These are phyloP conservation scores for Bhutanitis thaidina DNA, from an alignment of 2,888 invertebrate species.

Conservation along the genomic window DNA sequence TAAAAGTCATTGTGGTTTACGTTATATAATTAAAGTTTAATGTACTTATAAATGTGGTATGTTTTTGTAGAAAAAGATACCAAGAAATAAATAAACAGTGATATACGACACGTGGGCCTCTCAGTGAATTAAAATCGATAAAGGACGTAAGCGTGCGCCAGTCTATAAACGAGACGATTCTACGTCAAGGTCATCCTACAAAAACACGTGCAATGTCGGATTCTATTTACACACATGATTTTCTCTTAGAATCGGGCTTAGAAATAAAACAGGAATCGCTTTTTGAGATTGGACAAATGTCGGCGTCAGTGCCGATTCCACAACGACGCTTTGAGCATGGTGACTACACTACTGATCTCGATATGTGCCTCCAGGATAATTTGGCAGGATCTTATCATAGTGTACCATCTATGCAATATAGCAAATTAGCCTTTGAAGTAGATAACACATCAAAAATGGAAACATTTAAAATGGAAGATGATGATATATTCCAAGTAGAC, in stretches of 20 bases:
- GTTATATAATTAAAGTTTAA: constrained; percentile 64
- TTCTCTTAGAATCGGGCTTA: constrained; percentile 81
- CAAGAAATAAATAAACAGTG: constrained; percentile 51
- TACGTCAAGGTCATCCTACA: constrained; percentile 71
- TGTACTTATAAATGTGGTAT: constrained; percentile 34
- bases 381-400: constrained; percentile 61
- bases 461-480: constrained; percentile 90
- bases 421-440: constrained; percentile 61
- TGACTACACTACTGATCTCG: constrained; percentile 79
- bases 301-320: constrained; percentile 84
- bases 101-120: constrained; percentile 67
- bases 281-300: constrained; percentile 64
- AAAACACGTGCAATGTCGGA: constrained; percentile 82
- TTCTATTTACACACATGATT: constrained; percentile 81
- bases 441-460: constrained; percentile 75
- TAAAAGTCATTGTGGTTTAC: constrained; percentile 51
- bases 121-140: constrained; percentile 68
- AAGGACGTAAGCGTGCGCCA: constrained; percentile 72
- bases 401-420: constrained; percentile 58
- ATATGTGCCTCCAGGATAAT: constrained; percentile 76
- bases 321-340: constrained; percentile 67
- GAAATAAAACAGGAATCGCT: constrained; percentile 82
- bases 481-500: constrained; percentile 93
- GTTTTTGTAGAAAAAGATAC: background rate
- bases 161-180: constrained; percentile 73